Base-by-base conservation (phyloP, 2,888 invertebrate genomes). In the Drosophila imparisetae region DNA sequence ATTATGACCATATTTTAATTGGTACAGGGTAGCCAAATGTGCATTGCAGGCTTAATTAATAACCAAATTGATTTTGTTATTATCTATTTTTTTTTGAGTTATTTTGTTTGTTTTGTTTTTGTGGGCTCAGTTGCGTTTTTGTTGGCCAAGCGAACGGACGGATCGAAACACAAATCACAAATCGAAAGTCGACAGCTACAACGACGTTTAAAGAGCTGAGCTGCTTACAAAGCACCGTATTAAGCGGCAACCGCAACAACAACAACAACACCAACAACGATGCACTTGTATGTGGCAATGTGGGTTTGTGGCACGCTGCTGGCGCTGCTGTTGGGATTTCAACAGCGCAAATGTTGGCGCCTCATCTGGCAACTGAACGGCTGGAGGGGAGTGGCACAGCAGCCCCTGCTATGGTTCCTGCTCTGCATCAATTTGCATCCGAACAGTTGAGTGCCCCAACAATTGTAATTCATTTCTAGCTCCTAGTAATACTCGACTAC, bases 311-410 rank as follows among this genome's bases (percentile, higher is more conserved):
- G 86, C 58, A 78, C 72, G 45, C 32, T 90, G 50, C 42, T 87
- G 66, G 66, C 72, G 13, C 52, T 86, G 36, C 72, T 87, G 32
- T 72, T 87, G 34, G 84, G 72, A 32, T 86, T 84, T 78, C 89
- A 87, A 71, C 92, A 91, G 66, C 88, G 91, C n/a, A 89, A 90
- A 50, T 89, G 84, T 53, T 91, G 91, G 92, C 79, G 83, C 48
- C 88, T 92, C 68, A 89, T 92, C 66, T 92, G 92, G 92, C 90
- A 92, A 66, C 68, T 92, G 18, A 92, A 91, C 36, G 92, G 92
- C 4, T 90, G 83, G 85, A 78, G 90, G 50, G 92, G 92, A 24
- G 74, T 92, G 67, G 62, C 86, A 27, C 92, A 92, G 40, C 92
- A 92, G 54, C 92, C 92, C 1, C n/a, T 92, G 18, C 75, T 92